Conservation (phyloP, 2,113 vertebrate species). For the Festucalex cinctus region DNA sequence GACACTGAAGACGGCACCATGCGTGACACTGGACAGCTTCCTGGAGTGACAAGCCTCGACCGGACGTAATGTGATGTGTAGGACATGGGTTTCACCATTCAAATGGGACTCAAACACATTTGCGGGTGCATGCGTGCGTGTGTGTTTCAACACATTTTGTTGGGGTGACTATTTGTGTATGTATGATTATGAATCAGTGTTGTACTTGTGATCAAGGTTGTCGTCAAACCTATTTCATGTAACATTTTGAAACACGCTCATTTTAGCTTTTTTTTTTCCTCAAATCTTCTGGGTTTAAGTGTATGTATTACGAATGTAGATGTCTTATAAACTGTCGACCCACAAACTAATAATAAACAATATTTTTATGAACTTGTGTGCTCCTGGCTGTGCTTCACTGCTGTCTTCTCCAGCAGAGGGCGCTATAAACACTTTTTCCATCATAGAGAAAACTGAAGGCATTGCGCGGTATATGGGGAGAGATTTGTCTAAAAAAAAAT, state of each 20-base stretch:
- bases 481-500: too few relatives aligned
- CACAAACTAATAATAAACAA: slow-evolving; percentile 55
- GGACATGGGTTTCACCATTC: not conserved
- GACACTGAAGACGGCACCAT: slow-evolving; percentile 36
- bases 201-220: not conserved
- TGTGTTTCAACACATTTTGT: not conserved
- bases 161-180: not conserved
- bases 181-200: not conserved
- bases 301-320: slow-evolving; percentile 1
- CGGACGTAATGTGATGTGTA: not conserved
- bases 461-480: too few relatives aligned
- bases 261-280: slow-evolving; percentile 2
- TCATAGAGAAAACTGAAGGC: not conserved
- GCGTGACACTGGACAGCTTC: slow-evolving; percentile 71
- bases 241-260: not conserved
- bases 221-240: not conserved
- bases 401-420: slow-evolving; percentile 51
- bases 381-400: slow-evolving; percentile 20
- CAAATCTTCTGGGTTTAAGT: not conserved
- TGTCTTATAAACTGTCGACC: slow-evolving; percentile 9
- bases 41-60: slow-evolving; percentile 44
- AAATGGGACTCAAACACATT: slow-evolving; percentile 10
- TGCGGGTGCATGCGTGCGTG: not conserved
- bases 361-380: slow-evolving; percentile 41
- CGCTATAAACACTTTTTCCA: slow-evolving; percentile 23